Evolutionary conservation across 2,797 vertebrate genomes (phyloP), one percentile per base, ranked within the genome.

Genomic region (Enteromius fasciolatus): DNA sequence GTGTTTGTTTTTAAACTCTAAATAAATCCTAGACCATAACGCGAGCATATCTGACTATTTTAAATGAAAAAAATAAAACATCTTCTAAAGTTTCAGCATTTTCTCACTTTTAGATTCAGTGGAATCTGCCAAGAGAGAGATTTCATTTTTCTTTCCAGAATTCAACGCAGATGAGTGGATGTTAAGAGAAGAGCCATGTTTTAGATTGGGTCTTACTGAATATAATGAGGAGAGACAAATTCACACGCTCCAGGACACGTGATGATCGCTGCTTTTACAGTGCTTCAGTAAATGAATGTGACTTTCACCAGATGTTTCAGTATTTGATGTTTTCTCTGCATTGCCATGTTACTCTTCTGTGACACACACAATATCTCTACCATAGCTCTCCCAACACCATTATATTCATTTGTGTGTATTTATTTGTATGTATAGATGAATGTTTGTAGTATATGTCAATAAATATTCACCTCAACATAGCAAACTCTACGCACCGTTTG

Each of bases 131-230:
- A 93, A 92, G 68, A 95, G 95, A 89, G 98, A 99, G 92, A 98
- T 99, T n/a, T 17, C 86, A 7, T 95, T 96, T 92, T 99, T 99
- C 93, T 99, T 98, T 91, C 97, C 98, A 0, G 97, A 98, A 77
- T 99, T 99, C 83, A 84, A 89, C 0, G 81, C 90, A 23, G 90
- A 88, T 82, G 91, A 91, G 70, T 99, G 97, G 97, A 95, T 97
- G 78, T 88, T 94, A 84, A 90, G 90, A 33, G 95, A 97, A 0
- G 96, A 98, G 86, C 96, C 95, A 0, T 83, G 3, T 6, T 92
- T 97, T 88, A 93, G 97, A 81, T 68, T 73, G 0, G 94, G 95
- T 18, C 90, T 69, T 5, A 85, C 92, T 18, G 25, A 2, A 69
- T 95, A 95, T 46, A 93, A 94, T 0, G 61, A 89, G 0, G 73